Conservation (phyloP, 2,888 invertebrate species). For the Scrobipalpa atriplicella region DNA sequence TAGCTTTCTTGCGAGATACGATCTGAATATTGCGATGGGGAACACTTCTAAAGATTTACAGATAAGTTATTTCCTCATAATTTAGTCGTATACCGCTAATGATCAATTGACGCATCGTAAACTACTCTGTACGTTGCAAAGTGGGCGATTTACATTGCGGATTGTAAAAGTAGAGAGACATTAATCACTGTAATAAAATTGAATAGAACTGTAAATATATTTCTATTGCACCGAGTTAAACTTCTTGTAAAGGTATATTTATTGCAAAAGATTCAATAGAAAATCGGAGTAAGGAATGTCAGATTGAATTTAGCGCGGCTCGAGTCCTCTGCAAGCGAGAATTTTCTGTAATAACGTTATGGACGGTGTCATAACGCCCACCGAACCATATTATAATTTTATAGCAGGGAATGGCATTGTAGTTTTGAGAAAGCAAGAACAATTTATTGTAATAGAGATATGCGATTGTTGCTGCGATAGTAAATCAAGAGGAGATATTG, state of each 20-base stretch:
- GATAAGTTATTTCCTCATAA: constrained; percentile 19
- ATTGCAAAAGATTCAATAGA: constrained; percentile 43
- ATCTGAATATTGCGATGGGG: constrained; percentile 23
- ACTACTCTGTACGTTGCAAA: constrained; percentile 38
- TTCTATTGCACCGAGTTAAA: constrained; percentile 39
- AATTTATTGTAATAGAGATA: constrained; percentile 39
- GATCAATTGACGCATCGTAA: constrained; percentile 35
- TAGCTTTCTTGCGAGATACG: constrained; percentile 18
- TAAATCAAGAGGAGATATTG: constrained; percentile 40
- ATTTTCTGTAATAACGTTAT: constrained; percentile 38
- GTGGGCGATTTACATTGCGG: constrained; percentile 40
- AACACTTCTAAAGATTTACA: constrained; percentile 17
- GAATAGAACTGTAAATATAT: constrained; percentile 45
- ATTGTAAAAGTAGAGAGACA: constrained; percentile 39
- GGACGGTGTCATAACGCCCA: constrained; percentile 40
- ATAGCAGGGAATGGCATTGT: constrained; percentile 32
- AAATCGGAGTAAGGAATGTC: constrained; percentile 33
- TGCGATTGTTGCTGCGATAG: constrained; percentile 38
- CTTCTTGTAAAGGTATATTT: constrained; percentile 45
- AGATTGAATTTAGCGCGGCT: constrained; percentile 34
- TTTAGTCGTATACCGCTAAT: constrained; percentile 26
- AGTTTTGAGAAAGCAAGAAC: constrained; percentile 34
- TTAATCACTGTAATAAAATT: constrained; percentile 47
- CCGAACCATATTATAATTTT: constrained; percentile 43
- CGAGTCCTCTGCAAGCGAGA: constrained; percentile 34